These are phyloP conservation scores for Elegia similella DNA, from an alignment of 2,888 invertebrate genomes.

Conservation along the genomic window DNA sequence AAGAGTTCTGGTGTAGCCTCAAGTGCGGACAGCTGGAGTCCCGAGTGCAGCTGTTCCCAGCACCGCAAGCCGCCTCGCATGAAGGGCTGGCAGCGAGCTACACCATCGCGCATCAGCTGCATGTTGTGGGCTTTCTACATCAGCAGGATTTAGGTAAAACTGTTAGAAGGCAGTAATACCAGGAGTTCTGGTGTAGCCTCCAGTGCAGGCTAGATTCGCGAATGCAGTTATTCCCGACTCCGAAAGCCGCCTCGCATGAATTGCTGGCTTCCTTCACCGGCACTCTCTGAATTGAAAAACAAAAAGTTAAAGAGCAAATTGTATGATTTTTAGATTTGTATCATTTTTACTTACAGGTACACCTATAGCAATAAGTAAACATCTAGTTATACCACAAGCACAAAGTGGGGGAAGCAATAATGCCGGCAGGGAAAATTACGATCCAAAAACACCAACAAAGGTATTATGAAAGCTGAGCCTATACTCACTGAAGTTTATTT, in stretches of 20 bases:
- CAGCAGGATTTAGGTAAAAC: slow-evolving; percentile 87
- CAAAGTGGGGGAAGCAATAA: slow-evolving; percentile 60
- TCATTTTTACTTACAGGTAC: slow-evolving; percentile 80
- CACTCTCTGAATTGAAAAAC: not conserved
- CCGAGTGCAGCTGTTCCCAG: slow-evolving; percentile 67
- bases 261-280: not conserved
- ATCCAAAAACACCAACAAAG: slow-evolving; percentile 68
- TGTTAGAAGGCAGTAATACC: not conserved
- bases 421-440: slow-evolving; percentile 67
- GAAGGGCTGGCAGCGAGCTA: slow-evolving; percentile 82
- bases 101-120: slow-evolving; percentile 86
- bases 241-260: no score
- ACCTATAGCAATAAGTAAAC: slow-evolving; percentile 94
- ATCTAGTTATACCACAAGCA: slow-evolving; percentile 91
- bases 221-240: no score
- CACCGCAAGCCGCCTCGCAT: slow-evolving; percentile 82
- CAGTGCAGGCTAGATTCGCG: no score
- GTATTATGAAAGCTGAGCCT: slow-evolving; percentile 31
- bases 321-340: no score
- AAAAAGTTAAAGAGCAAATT: not conserved
- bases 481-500: not conserved
- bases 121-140: slow-evolving; percentile 94
- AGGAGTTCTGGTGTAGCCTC: no score
- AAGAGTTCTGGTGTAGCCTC: slow-evolving; percentile 69
- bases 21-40: slow-evolving; percentile 73